Evolutionary conservation across 2,113 vertebrate genomes (phyloP), one percentile per base, ranked within the genome.

Genomic region (Jacana jacana): DNA sequence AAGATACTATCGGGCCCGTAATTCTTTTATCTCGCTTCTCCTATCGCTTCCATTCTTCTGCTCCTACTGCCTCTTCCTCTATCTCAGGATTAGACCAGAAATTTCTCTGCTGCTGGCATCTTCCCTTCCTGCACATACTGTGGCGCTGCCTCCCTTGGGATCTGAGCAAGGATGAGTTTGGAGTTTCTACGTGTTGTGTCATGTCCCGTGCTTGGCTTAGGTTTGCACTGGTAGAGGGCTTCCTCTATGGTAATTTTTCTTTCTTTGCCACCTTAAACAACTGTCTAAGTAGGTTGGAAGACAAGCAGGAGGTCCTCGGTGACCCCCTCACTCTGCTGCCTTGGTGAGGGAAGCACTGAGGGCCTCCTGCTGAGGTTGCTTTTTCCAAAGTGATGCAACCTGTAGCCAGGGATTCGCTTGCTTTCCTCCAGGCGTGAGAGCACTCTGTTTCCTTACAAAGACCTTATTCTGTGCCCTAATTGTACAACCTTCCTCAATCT

Each of bases 21-120:
- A 84, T 93, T 92, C 48, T 91, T 95, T 87, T 89, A 76, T 96
- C 94, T 95, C 5, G 7, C 84, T 93, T 97, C 92, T 95, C 88
- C 87, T 81, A 44, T 94, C 4, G 0, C 65, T 94, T 93, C 75
- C 42, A 91, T 92, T 95, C 81, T 96, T 96, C 63, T 84, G 60
- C 61, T 88, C 52, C 20, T 31, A 8, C 28, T 65, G 23, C 64
- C 23, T 48, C 23, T 63, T 76, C 88, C 80, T 91, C 60, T 83
- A 3, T 94, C 69, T 94, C 81, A 65, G 23, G 16, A 71, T 85
- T 48, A 86, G 89, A 73, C 64, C 49, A 81, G 66, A 89, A 78
- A 51, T 91, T 93, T 92, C 61, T 65, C 58, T 72, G 17, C 76
- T 52, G 89, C 73, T 30, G 54, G 37, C 71, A 70, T 89, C 93